Evolutionary conservation across 2,888 invertebrate genomes (phyloP).

Genomic region (Brassicogethes aeneus): DNA sequence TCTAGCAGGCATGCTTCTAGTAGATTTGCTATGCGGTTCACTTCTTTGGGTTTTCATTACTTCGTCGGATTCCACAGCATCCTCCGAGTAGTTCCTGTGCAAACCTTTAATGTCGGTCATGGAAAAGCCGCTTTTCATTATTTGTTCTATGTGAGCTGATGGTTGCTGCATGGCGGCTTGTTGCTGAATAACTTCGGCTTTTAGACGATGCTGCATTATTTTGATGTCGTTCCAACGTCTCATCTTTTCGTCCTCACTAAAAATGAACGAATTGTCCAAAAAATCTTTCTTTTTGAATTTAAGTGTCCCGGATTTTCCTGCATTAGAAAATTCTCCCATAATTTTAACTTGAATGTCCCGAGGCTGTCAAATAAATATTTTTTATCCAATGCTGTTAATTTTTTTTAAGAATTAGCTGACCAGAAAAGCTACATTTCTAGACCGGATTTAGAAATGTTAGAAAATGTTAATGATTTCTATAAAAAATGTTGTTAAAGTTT

Average conservation of each 20-base stretch:
- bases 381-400: too few relatives aligned
- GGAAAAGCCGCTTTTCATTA: constrained; percentile 82
- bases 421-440: too few relatives aligned
- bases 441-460: too few relatives aligned
- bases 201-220: constrained; percentile 69
- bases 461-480: too few relatives aligned
- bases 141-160: constrained; percentile 79
- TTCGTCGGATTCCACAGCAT: constrained; percentile 64
- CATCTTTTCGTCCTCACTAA: constrained; percentile 72
- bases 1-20: constrained; percentile 48
- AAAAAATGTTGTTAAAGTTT: too few relatives aligned
- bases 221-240: constrained; percentile 87
- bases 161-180: constrained; percentile 41
- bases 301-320: too few relatives aligned
- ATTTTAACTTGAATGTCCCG: too few relatives aligned
- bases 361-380: too few relatives aligned
- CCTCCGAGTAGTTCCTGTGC: constrained; percentile 76
- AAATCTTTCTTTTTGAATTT: too few relatives aligned
- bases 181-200: constrained; percentile 46
- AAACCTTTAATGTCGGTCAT: constrained; percentile 91
- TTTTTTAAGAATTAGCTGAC: too few relatives aligned
- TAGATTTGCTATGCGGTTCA: constrained; percentile 33
- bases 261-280: constrained; percentile 15
- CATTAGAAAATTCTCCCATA: too few relatives aligned
- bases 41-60: constrained; percentile 42